Base-by-base conservation (phyloP, 2,113 vertebrate species). In the Datnioides undecimradiatus region DNA sequence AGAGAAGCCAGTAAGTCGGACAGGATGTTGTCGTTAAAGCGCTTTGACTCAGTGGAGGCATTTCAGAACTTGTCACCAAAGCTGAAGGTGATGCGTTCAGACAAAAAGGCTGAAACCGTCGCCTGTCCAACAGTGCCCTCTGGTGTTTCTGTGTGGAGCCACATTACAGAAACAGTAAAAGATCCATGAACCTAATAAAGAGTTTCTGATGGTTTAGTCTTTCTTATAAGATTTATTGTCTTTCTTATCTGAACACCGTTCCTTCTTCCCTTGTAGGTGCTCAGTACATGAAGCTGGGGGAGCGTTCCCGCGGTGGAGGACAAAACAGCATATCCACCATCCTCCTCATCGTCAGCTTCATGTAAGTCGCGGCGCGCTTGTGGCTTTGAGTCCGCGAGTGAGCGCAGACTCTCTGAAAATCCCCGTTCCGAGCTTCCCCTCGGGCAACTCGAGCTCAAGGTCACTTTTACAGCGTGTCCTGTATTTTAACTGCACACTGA, bases 311-410 rank as follows among this genome's bases (percentile, higher is more conserved):
- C 1, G 78, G 88, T 6, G 92, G 94, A 65, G 91, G 91, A 57
- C 74, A 69, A 10, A 91, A 59, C 86, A 91, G 92, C 72, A 90
- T 97, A 87, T 96, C 96, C 78, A 95, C 92, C 1, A 93, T 96
- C 75, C 95, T 97, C 72, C 95, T 97, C 73, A 95, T 97, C 75
- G 95, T 97, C 94, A 97, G 96, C 88, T 90, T 97, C 75, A 96
- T 97, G 97, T 97, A 89, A 96, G 96, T 94, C 51, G 1, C 14
- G 38, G 41, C 13, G 13, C 46, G 17, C 34, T 12, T 41, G 59
- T 33, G 17, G 17, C 10, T 2, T n/a, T 34, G 38, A 17, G 63
- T 31, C 17, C 36, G 3, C 52, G 23, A 69, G 33, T 55, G 58
- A n/a, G 21, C 4, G 17, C 41, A 8, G 34, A 25, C 59, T 17